Base-by-base conservation (phyloP, 2,113 vertebrate species). In the Corydoras sp. region DNA sequence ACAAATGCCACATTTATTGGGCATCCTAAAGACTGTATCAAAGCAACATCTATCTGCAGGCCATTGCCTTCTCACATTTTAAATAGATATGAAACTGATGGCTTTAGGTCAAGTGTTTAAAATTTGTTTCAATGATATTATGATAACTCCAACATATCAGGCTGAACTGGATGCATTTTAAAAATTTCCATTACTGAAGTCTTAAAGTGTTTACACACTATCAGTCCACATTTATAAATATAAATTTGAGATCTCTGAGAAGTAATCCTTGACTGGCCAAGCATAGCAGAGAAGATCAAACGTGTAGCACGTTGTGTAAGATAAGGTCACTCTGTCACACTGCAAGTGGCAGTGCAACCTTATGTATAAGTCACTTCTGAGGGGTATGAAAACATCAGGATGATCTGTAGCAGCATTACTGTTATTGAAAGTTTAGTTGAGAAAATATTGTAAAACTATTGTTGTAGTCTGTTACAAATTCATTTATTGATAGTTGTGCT, bases 161-260 rank as follows among this genome's bases (percentile, higher is more conserved):
- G 32, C 18, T 58, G 24, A 74, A 65, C 30, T 75, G 32, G 60
- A 77, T 75, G 62, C 59, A 65, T 74, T 65, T 74, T 71, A 68
- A 78, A 71, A 61, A 4, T 58, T 78, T 58, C 58, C 68, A 76
- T 71, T 76, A 67, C 58, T 77, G 64, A 31, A 68, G 49, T 74
- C 64, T 68, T 48, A 74, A 78, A 72, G 71, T 74, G 66, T 71
- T 77, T 65, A 68, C 64, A 35, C 62, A 71, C 51, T 63, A 77
- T 77, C 81, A 68, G 30, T 53, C 73, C 64, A 71, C 61, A 56
- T 77, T 79, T 71, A 79, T 77, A 71, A 79, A 80, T 79, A 80
- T 80, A 62, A 77, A 76, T 76, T 66, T 69, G 51, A 64, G 59
- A 65, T 69, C 61, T 74, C 31, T 35, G 66, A 12, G 8, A 58